These are phyloP conservation scores for Silurus lanzhouensis DNA, from an alignment of 2,797 vertebrate genomes.

Conservation along the genomic window DNA sequence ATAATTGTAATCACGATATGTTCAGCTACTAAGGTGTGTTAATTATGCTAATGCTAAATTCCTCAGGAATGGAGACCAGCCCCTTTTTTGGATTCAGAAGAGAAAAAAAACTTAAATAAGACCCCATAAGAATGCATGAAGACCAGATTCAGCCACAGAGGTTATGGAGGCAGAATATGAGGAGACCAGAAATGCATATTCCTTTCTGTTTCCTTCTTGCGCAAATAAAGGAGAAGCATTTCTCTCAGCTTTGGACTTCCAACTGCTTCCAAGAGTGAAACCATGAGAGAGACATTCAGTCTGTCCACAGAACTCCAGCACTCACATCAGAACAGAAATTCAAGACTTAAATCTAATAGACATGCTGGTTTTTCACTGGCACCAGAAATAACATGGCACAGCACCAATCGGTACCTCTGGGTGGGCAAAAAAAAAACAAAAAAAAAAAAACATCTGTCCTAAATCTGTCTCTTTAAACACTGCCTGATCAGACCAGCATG, in stretches of 20 bases:
- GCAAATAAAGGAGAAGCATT: neutral
- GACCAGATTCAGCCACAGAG: conserved; percentile 14
- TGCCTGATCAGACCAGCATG: conserved; percentile 1
- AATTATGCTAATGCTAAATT: neutral
- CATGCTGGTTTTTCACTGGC: conserved; percentile 24
- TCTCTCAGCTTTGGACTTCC: neutral
- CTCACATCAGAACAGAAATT: conserved; percentile 21
- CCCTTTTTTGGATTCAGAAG: conserved; percentile 26
- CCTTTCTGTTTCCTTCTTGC: conserved; percentile 17
- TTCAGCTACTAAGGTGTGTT: neutral
- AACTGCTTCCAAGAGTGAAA: conserved; percentile 36
- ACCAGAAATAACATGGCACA: conserved; percentile 28
- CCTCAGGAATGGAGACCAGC: neutral
- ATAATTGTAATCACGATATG: neutral
- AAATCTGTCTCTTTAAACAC: conserved; percentile 17
- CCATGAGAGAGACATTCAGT: conserved; percentile 36
- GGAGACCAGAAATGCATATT: conserved; percentile 17
- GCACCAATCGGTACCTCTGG: conserved; percentile 8
- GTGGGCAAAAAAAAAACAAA: neutral
- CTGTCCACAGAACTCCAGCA: conserved; percentile 30
- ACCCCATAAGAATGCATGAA: neutral
- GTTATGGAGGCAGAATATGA: conserved; percentile 6
- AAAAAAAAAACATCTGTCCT: neutral
- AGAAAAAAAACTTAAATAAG: neutral
- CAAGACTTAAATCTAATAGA: conserved; percentile 39